Evolutionary conservation across 2,113 vertebrate species (phyloP).

Genomic region (Fregetta grallaria): DNA sequence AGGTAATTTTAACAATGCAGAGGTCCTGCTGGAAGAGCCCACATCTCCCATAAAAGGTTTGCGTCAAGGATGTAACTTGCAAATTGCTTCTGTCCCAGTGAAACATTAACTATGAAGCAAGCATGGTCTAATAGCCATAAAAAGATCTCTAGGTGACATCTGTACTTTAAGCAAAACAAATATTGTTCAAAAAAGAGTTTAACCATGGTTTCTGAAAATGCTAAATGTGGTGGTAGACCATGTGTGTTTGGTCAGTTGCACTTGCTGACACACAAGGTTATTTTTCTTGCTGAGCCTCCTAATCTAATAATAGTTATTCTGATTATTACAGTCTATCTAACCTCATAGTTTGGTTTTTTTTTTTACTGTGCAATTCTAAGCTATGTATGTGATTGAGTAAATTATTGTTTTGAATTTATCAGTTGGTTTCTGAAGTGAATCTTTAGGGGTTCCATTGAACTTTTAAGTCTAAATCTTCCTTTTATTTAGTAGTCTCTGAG

Average conservation of each 20-base stretch:
- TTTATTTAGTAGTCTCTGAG: background rate
- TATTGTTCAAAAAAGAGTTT: background rate
- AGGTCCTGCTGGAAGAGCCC: background rate
- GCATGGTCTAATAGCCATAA: background rate
- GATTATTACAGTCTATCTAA: background rate
- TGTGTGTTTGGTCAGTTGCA: background rate
- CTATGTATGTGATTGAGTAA: background rate
- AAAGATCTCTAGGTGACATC: background rate
- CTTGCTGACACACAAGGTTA: background rate
- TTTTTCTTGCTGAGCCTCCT: conserved; percentile 6
- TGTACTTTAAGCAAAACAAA: conserved; percentile 17
- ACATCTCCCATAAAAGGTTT: background rate
- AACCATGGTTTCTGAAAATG: background rate
- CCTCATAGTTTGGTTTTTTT: background rate
- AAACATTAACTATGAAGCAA: conserved; percentile 21
- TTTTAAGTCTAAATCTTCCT: background rate
- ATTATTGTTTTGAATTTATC: background rate
- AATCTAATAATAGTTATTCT: background rate
- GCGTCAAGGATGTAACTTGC: background rate
- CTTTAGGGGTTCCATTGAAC: background rate
- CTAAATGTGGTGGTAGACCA: background rate
- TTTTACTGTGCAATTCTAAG: background rate
- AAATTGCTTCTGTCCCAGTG: background rate
- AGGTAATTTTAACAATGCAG: background rate
- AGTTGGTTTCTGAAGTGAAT: background rate